Conservation (phyloP, 2,888 invertebrate genomes). For the Cantharis lateralis region DNA sequence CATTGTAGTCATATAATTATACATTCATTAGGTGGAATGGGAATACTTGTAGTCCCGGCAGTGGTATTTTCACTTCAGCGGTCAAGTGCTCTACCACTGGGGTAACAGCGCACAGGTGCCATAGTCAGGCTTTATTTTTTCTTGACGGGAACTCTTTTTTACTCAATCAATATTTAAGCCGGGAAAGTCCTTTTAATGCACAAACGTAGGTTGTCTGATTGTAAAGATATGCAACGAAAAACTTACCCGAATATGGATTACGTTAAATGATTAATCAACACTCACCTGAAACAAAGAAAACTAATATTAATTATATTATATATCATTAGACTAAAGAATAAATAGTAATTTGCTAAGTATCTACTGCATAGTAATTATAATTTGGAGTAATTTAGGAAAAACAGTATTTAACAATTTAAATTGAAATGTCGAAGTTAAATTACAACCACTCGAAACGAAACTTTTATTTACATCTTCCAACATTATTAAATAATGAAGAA, state of each 20-base stretch:
- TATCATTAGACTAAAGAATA: background rate
- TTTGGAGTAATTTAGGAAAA: background rate
- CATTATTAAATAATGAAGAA: background rate
- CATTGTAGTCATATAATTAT: too few relatives aligned
- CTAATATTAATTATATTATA: background rate
- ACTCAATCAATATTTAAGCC: too few relatives aligned
- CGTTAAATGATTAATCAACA: background rate
- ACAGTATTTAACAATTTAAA: background rate
- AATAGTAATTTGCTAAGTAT: background rate
- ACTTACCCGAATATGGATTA: background rate
- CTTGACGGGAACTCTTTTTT: too few relatives aligned
- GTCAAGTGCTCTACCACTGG: too few relatives aligned
- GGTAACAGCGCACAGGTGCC: too few relatives aligned
- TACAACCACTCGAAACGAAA: background rate
- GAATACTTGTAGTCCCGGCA: too few relatives aligned
- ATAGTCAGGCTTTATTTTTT: too few relatives aligned
- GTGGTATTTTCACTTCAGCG: too few relatives aligned
- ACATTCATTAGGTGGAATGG: too few relatives aligned
- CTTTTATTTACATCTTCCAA: background rate
- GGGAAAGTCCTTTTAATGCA: background rate
- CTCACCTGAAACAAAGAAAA: conserved; percentile 25
- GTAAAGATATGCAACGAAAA: background rate
- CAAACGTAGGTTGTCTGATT: background rate
- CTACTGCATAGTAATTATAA: background rate
- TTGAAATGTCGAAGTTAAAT: background rate